Conservation (phyloP, 1,140 invertebrate species). For the Epicauta chinensis region DNA sequence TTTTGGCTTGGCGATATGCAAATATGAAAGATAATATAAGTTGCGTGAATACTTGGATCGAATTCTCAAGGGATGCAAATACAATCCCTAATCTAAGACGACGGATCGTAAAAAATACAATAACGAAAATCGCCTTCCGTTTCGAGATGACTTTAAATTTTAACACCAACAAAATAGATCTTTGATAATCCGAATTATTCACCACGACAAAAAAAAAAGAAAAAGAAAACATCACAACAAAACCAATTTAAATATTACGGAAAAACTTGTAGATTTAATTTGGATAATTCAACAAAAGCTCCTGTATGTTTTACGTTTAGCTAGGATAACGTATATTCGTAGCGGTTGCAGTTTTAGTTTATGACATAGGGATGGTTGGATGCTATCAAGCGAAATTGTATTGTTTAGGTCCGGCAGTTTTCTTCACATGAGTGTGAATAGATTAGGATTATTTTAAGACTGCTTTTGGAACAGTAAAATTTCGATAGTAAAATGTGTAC, state of each 20-base stretch:
- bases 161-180: neutral
- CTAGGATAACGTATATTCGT: neutral
- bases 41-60: conserved; percentile 16
- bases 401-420: neutral
- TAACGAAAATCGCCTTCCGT: conserved; percentile 16
- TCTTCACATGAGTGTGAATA: conserved; percentile 23
- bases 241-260: too few species aligned
- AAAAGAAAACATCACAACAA: too few species aligned
- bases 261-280: neutral
- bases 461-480: conserved; percentile 24
- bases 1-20: conserved; percentile 23
- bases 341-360: neutral
- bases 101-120: conserved; percentile 28
- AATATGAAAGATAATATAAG: conserved; percentile 26
- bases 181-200: neutral
- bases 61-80: conserved; percentile 21
- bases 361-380: neutral
- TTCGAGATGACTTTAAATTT: conserved; percentile 7
- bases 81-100: conserved; percentile 26
- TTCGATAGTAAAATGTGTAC: conserved; percentile 23
- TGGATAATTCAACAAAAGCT: neutral
- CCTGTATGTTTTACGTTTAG: neutral
- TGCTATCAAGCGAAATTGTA: neutral
- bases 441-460: conserved; percentile 28
- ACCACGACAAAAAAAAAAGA: neutral